Conservation (phyloP, 2,888 invertebrate genomes). For the Sarcophaga variegata region DNA sequence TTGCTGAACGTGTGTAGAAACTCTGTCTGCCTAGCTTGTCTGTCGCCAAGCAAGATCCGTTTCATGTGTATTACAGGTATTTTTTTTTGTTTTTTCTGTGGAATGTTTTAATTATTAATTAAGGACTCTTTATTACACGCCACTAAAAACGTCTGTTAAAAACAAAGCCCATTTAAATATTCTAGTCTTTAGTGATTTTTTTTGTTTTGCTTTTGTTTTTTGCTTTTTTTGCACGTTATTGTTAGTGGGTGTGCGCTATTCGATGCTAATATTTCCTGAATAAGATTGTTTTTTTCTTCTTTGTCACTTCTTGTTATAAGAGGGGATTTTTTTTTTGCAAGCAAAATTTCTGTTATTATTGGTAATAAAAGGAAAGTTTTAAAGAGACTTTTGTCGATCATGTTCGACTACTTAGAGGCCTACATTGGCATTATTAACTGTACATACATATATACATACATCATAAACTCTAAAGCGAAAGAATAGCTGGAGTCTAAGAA, state of each 20-base stretch:
- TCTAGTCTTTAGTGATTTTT: background rate
- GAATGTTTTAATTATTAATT: background rate
- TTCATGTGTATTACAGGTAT: background rate
- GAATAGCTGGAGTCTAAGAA: too few species aligned
- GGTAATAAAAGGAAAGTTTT: too few species aligned
- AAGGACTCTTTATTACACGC: background rate
- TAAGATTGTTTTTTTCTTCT: background rate
- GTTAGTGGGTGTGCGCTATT: constrained; percentile 5
- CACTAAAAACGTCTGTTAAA: background rate
- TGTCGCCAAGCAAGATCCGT: background rate
- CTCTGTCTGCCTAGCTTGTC: background rate
- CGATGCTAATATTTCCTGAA: constrained; percentile 47
- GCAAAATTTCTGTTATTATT: background rate
- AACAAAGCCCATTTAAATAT: background rate
- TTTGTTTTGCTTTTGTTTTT: too few species aligned
- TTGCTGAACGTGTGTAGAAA: background rate
- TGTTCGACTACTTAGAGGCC: too few species aligned
- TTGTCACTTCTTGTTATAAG: background rate
- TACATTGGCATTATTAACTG: too few species aligned
- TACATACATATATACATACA: too few species aligned
- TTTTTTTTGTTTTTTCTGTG: background rate
- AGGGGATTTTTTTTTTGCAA: background rate
- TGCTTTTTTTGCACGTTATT: background rate
- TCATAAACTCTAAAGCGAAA: too few species aligned
- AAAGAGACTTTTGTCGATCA: background rate